Base-by-base conservation (phyloP, 2,113 vertebrate genomes). In the Mesoclemmys tuberculata region DNA sequence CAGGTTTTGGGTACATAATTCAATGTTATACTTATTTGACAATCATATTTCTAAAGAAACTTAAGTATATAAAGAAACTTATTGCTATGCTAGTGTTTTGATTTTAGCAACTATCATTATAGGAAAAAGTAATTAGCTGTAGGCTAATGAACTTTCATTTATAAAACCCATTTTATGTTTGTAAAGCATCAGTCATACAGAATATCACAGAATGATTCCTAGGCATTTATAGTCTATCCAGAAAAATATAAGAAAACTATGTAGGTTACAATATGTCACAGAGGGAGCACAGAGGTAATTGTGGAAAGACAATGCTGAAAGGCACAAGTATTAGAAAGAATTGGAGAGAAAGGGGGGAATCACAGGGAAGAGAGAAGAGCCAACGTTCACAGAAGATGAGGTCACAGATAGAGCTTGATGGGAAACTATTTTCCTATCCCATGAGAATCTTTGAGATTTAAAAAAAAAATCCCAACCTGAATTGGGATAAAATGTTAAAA, bases 91-190 rank as follows among this genome's bases (percentile, higher is more conserved):
- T 44, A 79, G 21, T 11, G 8, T 35, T 61, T 85, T 68, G 14
- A 78, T 90, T 87, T 79, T 75, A 54, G 61, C 22, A 90, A 21
- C 19, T 26, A 5, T 27, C 75, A 75, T 4, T 21, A 68, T 21
- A 77, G n/a, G 46, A 52, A 83, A 92, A 92, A 58, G 38, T 29
- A 90, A 82, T 96, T 96, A 90, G 27, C 58, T 31, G 78, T 26
- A 58, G 48, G 83, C 31, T 88, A 92, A 79, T 82, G 81, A 89
- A 18, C 44, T 26, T 2, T 83, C 35, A 44, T 75, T 89, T 58
- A n/a, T 75, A 44, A 29, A 89, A 82, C 26, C 78, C 56, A 55
- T 13, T 44, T 54, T 56, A 58, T 16, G 38, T 74, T 82, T 88
- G 79, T 75, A 88, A 52, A 90, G 81, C 48, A 83, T 51, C 49